These are phyloP conservation scores for Leucoma salicis DNA, from an alignment of 2,888 invertebrate species.

Conservation along the genomic window DNA sequence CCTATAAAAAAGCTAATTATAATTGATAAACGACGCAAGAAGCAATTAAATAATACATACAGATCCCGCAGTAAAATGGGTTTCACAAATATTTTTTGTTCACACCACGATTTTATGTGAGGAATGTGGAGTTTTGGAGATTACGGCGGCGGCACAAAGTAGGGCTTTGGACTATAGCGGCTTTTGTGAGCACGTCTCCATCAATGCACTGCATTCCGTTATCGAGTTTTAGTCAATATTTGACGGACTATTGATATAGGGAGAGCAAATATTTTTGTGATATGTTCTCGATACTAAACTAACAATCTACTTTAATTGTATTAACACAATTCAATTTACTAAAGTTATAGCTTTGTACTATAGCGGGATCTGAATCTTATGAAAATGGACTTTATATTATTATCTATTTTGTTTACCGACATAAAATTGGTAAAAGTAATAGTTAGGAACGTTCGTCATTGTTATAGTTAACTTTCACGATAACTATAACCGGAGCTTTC, in stretches of 20 bases:
- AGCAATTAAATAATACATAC: no score
- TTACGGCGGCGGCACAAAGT: slow-evolving; percentile 47
- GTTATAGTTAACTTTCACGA: no score
- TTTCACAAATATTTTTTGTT: slow-evolving; percentile 49
- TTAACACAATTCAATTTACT: not conserved
- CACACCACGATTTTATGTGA: slow-evolving; percentile 61
- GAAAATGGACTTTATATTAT: no score
- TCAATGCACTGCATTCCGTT: slow-evolving; percentile 25
- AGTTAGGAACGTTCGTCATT: not conserved
- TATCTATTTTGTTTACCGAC: not conserved
- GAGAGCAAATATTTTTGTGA: slow-evolving; percentile 5
- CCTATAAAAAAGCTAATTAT: no score
- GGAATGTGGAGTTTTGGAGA: slow-evolving; percentile 71
- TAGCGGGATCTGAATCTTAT: no score
- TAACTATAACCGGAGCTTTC: no score
- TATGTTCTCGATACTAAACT: slow-evolving; percentile 8
- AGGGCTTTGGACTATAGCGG: slow-evolving; percentile 15
- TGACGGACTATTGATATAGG: slow-evolving; percentile 23
- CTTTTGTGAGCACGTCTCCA: slow-evolving; percentile 30
- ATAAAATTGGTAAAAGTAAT: not conserved
- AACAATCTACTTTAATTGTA: slow-evolving; percentile 5
- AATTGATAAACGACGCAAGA: no score
- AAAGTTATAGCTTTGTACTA: no score
- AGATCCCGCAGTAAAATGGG: slow-evolving; percentile 24
- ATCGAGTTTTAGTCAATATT: slow-evolving; percentile 28